phyloP scores from a whole-genome alignment of 2,888 invertebrate genomes.

The Plagodis dolabraria region DNA sequence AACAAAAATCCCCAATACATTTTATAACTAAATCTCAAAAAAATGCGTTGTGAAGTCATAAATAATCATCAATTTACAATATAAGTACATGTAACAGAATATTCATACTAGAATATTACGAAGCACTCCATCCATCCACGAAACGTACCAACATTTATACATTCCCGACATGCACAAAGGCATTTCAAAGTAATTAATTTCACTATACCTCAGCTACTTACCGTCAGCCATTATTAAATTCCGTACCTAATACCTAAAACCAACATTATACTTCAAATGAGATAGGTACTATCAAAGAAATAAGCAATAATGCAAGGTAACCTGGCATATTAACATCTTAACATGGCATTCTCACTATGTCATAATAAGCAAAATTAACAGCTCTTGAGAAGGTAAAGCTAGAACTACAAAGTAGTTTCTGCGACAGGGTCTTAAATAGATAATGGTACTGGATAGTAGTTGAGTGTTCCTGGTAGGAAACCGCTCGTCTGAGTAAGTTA shows the following conservation, averaged over 20 bases:
- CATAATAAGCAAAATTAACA: neutral
- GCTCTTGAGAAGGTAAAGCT: no score
- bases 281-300: conserved; percentile 13
- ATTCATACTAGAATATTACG: conserved; percentile 14
- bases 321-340: neutral
- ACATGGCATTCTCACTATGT: neutral
- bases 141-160: conserved; percentile 15
- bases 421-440: conserved; percentile 3
- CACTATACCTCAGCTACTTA: conserved; percentile 13
- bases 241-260: conserved; percentile 17
- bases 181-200: conserved; percentile 24
- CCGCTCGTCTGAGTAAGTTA: conserved; percentile 44
- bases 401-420: neutral
- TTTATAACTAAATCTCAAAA: no score
- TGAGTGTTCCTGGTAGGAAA: conserved; percentile 31
- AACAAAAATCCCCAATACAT: no score
- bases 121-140: conserved; percentile 5
- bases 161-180: conserved; percentile 23
- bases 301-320: neutral
- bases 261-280: conserved; percentile 15
- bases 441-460: conserved; percentile 17
- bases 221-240: conserved; percentile 22
- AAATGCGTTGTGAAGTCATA: no score
- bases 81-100: conserved; percentile 6
- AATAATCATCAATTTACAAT: neutral